Base-by-base conservation (phyloP, 2,797 vertebrate genomes). In the Anabas testudineus region DNA sequence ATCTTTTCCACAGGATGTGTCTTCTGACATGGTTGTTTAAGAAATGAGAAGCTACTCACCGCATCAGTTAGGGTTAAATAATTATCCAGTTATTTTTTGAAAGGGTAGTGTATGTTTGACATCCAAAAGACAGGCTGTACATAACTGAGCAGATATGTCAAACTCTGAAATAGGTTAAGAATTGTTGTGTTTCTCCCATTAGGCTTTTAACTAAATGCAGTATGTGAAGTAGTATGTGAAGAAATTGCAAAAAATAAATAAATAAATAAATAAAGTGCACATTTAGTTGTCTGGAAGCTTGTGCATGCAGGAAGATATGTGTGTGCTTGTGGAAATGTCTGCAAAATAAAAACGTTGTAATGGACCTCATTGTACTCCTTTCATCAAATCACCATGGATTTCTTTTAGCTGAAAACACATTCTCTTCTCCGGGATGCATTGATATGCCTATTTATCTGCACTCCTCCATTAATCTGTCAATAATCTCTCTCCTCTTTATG, bases 381-480 rank as follows among this genome's bases (percentile, higher is more conserved):
- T 80, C 21, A 66, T 76, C 30, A 64, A 59, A 66, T 80, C 28
- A 69, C 70, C 47, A 49, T 80, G 36, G 52, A 76, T 81, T 76
- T 65, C 37, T 74, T 68, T 30, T 49, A 39, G 45, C 36, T n/a
- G 36, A 68, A 51, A 76, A 48, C 37, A n/a, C 42, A 18, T 39
- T 47, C 19, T 45, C 36, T 48, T n/a, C 55, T 28, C 39, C 2
- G 3, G 52, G 51, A 74, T 54, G 19, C 58, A 71, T 79, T 65
- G 55, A 22, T 48, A 41, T 18, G 39, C 56, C 59, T 60, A 36
- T 71, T 64, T 71, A 76, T 76, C 68, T 71, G 5, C 28, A 6
- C 7, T 30, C 7, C 52, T 63, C 69, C 43, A 71, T 78, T 71
- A 71, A 56, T 78, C 22, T 76, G 75, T 83, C 64, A 82, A 71